A percentile compares a stretch with the other conserved stretches of the same genome.
Evolutionary conservation across 2,797 vertebrate species (phyloP).

Genomic region (Florisuga fusca): DNA sequence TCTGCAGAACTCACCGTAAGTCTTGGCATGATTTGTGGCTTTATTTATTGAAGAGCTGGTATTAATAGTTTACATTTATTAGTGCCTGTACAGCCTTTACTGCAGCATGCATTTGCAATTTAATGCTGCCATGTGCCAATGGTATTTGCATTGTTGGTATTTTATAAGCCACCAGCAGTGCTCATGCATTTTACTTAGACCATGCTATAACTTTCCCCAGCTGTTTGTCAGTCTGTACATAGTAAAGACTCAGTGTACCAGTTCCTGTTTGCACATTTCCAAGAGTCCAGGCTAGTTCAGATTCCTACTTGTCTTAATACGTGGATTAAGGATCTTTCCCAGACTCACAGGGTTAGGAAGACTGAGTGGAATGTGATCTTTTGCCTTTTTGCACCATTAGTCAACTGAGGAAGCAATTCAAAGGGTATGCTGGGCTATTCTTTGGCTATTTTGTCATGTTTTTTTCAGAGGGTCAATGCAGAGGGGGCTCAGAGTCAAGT

Average conservation of each 20-base stretch:
- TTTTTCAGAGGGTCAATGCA: neutral
- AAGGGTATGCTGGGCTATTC: neutral
- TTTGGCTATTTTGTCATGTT: neutral
- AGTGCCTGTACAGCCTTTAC: constrained; percentile 36
- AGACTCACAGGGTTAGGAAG: neutral
- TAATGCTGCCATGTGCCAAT: constrained; percentile 44
- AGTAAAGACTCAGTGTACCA: neutral
- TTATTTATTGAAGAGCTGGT: constrained; percentile 50
- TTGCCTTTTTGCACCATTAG: neutral
- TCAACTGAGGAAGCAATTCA: constrained; percentile 4
- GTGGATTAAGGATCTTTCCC: neutral
- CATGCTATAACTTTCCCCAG: neutral
- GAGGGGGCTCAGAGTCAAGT: neutral
- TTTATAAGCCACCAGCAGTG: constrained; percentile 41
- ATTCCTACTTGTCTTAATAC: neutral
- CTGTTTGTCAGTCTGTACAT: neutral
- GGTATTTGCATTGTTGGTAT: constrained; percentile 20
- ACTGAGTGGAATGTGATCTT: neutral
- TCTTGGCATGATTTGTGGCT: constrained; percentile 9
- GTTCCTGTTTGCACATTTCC: neutral
- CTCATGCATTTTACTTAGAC: constrained; percentile 43
- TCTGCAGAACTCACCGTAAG: neutral
- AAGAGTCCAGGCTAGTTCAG: neutral
- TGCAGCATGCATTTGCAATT: constrained; percentile 9
- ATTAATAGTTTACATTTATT: constrained; percentile 62